Conservation (phyloP, 1,140 invertebrate species). For the Copidosoma floridanum region DNA sequence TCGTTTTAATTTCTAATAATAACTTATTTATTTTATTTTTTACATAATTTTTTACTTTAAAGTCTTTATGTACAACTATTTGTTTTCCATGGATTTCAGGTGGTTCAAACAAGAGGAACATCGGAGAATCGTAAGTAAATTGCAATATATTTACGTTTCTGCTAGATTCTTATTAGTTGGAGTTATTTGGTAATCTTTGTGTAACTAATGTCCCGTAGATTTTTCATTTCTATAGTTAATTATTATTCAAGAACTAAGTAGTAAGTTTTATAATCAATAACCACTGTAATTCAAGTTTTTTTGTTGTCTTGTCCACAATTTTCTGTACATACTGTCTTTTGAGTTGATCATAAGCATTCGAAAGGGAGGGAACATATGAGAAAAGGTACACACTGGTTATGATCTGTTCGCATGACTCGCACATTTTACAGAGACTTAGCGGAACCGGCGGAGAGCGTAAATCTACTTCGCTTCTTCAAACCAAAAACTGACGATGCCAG, state of each 20-base stretch:
- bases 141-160: no score
- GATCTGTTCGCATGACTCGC: slow-evolving; percentile 40
- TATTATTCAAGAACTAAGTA: slow-evolving; percentile 19
- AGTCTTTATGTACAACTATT: background rate
- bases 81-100: slow-evolving; percentile 42
- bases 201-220: slow-evolving; percentile 41
- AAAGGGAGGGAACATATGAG: slow-evolving; percentile 19
- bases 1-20: no score
- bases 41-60: background rate
- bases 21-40: background rate
- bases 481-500: slow-evolving; percentile 47
- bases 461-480: slow-evolving; percentile 53
- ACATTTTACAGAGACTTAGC: slow-evolving; percentile 52
- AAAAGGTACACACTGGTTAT: slow-evolving; percentile 26
- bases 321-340: no score
- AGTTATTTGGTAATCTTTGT: no score
- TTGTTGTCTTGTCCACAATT: background rate
- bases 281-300: background rate
- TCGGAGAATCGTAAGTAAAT: slow-evolving; percentile 54
- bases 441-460: slow-evolving; percentile 50
- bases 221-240: slow-evolving; percentile 3
- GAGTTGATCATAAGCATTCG: no score
- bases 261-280: slow-evolving; percentile 16
- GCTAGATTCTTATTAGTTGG: no score
- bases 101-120: slow-evolving; percentile 43